phyloP scores from a whole-genome alignment of 2,113 vertebrate species.

The Cnemophilus loriae region DNA sequence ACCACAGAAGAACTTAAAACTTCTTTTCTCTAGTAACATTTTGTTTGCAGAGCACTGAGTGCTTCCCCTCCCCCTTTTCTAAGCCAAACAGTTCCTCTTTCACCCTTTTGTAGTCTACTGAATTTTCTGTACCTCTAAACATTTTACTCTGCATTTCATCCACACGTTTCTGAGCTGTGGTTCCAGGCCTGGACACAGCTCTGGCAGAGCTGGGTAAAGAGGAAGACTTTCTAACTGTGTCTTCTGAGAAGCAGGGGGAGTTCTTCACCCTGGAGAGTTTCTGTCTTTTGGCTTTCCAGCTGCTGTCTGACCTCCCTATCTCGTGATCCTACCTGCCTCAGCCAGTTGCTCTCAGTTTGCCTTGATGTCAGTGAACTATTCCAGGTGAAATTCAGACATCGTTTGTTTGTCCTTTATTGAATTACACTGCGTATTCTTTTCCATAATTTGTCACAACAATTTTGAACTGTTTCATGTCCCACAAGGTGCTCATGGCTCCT shows the following conservation, averaged over 20 bases:
- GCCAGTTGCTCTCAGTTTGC: neutral
- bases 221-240: neutral
- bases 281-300: neutral
- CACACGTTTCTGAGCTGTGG: neutral
- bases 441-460: neutral
- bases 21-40: neutral
- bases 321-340: rapidly evolving
- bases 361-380: neutral
- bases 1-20: neutral
- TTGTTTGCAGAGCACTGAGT: neutral
- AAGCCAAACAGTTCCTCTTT: neutral
- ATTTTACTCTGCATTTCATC: neutral
- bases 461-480: neutral
- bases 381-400: neutral
- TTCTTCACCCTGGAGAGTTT: neutral
- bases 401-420: neutral
- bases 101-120: neutral
- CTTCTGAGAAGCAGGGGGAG: neutral
- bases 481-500: neutral
- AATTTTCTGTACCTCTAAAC: neutral
- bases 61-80: neutral
- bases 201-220: neutral
- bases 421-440: neutral
- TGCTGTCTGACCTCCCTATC: neutral
- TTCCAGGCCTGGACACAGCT: neutral